phyloP scores from a whole-genome alignment of 2,113 vertebrate species.

The Cacatua alba region DNA sequence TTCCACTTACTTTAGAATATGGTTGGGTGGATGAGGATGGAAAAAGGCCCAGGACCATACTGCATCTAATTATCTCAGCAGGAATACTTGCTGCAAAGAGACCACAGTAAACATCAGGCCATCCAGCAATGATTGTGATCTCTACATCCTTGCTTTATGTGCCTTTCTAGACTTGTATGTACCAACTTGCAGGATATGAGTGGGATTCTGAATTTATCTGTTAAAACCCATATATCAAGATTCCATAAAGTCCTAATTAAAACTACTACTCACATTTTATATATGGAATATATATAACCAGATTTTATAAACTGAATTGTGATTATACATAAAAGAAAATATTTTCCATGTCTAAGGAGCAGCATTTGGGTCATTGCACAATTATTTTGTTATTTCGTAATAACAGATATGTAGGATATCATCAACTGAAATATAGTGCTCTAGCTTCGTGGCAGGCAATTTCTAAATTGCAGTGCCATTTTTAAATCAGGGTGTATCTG shows the following conservation, averaged over 20 bases:
- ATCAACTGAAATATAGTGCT: not conserved
- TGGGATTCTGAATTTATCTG: conserved; percentile 3
- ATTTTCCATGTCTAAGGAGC: not conserved
- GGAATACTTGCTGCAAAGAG: not conserved
- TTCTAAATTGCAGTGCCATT: not conserved
- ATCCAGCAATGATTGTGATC: not conserved
- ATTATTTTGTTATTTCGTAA: conserved; percentile 12
- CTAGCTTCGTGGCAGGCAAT: not conserved
- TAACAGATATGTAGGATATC: not conserved
- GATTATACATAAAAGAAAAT: not conserved
- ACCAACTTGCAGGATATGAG: not conserved
- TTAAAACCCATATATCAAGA: not conserved
- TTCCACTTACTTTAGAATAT: not conserved
- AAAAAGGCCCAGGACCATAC: not conserved
- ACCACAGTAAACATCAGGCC: not conserved
- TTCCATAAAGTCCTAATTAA: conserved; percentile 30
- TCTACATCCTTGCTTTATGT: conserved; percentile 52
- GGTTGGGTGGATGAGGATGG: not conserved
- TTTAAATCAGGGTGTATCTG: not conserved
- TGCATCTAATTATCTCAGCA: not conserved
- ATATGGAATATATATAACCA: not conserved
- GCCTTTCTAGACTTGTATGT: not conserved
- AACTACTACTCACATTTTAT: not conserved
- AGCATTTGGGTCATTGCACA: not conserved
- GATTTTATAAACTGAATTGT: not conserved